phyloP scores from a whole-genome alignment of 2,888 invertebrate genomes.

The Tinea pellionella region DNA sequence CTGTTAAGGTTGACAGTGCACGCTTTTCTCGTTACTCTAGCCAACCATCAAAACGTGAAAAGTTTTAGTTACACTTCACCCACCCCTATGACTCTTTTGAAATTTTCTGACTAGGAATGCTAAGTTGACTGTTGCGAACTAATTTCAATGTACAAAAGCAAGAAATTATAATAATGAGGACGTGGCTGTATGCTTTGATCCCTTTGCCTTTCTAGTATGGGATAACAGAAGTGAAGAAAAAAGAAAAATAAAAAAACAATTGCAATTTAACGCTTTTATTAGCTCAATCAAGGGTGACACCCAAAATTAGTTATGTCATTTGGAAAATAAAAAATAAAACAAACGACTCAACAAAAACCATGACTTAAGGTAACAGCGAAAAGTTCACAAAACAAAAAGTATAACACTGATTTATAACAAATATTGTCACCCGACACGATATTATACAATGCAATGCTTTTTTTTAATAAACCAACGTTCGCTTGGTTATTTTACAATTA shows the following conservation, averaged over 20 bases:
- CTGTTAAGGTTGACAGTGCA: too few relatives aligned
- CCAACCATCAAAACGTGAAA: too few relatives aligned
- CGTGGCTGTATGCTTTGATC: too few relatives aligned
- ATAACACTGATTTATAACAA: background rate
- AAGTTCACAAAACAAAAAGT: conserved; percentile 43
- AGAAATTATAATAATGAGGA: too few relatives aligned
- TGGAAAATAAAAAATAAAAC: conserved; percentile 62
- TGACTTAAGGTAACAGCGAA: conserved; percentile 64
- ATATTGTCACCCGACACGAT: background rate
- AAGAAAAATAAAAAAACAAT: conserved; percentile 18
- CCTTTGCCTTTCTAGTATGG: too few relatives aligned
- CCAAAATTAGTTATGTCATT: conserved; percentile 62
- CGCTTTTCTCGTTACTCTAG: too few relatives aligned
- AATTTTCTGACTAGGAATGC: too few relatives aligned
- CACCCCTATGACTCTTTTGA: too few relatives aligned
- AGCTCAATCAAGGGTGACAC: conserved; percentile 61
- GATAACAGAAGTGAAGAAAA: background rate
- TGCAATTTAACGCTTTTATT: conserved; percentile 65
- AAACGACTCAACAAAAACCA: conserved; percentile 62
- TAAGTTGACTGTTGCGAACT: too few relatives aligned
- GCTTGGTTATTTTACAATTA: background rate
- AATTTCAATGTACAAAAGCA: too few relatives aligned
- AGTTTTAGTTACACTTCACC: too few relatives aligned
- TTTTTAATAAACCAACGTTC: background rate
- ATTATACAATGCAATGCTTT: background rate